Conservation (phyloP, 2,888 invertebrate species). For the Anoplius nigerrimus region DNA sequence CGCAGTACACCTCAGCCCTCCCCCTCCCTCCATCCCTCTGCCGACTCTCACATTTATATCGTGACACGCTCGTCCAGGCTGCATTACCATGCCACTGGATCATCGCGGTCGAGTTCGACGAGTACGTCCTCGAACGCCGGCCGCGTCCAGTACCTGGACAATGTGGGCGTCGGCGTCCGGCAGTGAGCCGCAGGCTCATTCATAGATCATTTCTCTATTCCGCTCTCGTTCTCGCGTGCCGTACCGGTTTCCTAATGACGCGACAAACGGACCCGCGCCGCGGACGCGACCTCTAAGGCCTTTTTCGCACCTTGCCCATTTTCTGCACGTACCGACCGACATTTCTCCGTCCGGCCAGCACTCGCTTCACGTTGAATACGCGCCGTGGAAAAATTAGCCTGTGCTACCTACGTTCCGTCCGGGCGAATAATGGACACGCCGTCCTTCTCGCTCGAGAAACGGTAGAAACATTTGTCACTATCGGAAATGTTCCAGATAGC, state of each 20-base stretch:
- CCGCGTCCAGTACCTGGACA: background rate
- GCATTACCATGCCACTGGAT: slow-evolving; percentile 4
- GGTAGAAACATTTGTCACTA: too few species aligned
- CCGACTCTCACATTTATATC: background rate
- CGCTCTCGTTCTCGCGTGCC: slow-evolving; percentile 29
- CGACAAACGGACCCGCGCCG: background rate
- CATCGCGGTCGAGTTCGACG: background rate
- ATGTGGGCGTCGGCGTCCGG: background rate
- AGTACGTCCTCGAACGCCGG: background rate
- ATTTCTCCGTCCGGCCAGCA: background rate
- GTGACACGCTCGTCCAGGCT: background rate
- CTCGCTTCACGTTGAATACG: background rate
- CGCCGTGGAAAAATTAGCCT: too few species aligned
- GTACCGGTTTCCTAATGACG: slow-evolving; percentile 32
- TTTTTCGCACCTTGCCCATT: background rate
- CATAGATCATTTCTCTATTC: slow-evolving; percentile 49
- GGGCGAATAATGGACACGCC: too few species aligned
- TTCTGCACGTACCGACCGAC: background rate
- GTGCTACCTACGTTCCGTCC: too few species aligned
- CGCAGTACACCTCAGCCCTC: background rate
- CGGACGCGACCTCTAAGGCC: slow-evolving; percentile 1
- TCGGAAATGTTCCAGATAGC: too few species aligned
- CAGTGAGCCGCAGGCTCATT: slow-evolving; percentile 31
- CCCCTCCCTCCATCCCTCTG: background rate
- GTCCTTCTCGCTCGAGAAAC: too few species aligned